Evolutionary conservation across 2,113 vertebrate genomes (phyloP), one percentile per base, ranked within the genome.

Genomic region (Mustela lutreola): DNA sequence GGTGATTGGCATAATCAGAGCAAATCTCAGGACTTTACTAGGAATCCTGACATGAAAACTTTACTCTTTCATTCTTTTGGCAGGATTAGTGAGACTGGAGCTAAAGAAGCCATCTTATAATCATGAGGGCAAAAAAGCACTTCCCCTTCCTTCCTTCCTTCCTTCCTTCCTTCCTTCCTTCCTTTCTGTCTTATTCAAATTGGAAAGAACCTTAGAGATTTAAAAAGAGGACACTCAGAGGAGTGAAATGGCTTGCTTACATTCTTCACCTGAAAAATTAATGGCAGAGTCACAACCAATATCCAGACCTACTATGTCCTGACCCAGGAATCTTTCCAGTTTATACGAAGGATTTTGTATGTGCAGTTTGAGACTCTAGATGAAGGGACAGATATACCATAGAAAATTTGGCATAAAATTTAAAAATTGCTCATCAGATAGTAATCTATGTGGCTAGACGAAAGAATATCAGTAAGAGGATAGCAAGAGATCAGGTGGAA

Each of bases 401-500:
- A 26, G 0, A 73, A 79, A 81, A 80, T 92, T 75, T 80, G 33
- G 15, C 75, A 94, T 36, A 86, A 97, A 80, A 85, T 95, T 71
- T 73, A 4, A 53, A 93, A 96, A 81, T 81, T 63, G 28, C 5
- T 87, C 5, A 76, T 89, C 71, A 67, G 6, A 85, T 60, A 95
- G 90, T 62, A 31, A 53, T 80, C 42, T 28, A 80, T 50, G 19
- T 91, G 42, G 9, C 18, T 89, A 85, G 28, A 92, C 11, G 28
- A 92, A 80, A 88, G 5, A 16, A 21, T 89, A 0, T 22, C 58
- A 80, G 4, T 39, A 80, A 26, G 33, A 28, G n/a, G 36, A 36
- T 16, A 87, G 36, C 11, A 83, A 31, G 50, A 88, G 15, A 78
- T 62, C 33, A 81, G 15, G 48, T 16, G n/a, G 33, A 81, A 91